These are phyloP conservation scores for Ichneumon xanthorius DNA, from an alignment of 2,888 invertebrate genomes.

Conservation along the genomic window DNA sequence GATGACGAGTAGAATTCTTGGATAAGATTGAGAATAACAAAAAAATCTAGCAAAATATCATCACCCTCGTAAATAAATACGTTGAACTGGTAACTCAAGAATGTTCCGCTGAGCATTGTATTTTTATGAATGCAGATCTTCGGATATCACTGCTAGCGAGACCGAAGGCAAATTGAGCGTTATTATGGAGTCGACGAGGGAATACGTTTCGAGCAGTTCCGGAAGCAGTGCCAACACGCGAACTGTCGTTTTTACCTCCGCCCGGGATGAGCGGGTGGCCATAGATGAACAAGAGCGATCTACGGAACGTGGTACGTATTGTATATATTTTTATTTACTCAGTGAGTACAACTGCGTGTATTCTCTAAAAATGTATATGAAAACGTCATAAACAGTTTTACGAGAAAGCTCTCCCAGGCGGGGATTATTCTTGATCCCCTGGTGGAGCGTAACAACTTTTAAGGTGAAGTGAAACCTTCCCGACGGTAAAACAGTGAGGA, in stretches of 20 bases:
- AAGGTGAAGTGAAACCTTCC: too few species aligned
- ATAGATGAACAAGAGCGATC: constrained; percentile 78
- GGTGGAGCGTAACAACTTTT: not conserved
- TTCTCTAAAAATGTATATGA: too few species aligned
- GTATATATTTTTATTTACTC: too few species aligned
- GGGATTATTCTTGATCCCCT: not conserved
- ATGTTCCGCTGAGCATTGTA: not conserved
- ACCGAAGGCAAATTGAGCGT: constrained; percentile 86
- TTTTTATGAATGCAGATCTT: constrained; percentile 19
- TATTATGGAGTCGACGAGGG: constrained; percentile 88
- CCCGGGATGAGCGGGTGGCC: constrained; percentile 78
- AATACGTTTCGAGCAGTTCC: constrained; percentile 86
- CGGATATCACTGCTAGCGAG: constrained; percentile 69
- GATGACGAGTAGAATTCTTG: too few species aligned
- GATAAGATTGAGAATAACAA: too few species aligned
- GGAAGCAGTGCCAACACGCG: constrained; percentile 78
- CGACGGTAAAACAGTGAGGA: too few species aligned
- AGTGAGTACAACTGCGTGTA: too few species aligned
- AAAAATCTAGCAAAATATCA: too few species aligned
- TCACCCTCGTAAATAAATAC: too few species aligned
- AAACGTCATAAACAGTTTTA: too few species aligned
- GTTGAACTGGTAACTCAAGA: too few species aligned
- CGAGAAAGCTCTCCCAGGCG: too few species aligned
- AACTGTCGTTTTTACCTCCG: constrained; percentile 78
- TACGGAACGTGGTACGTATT: constrained; percentile 65